These are phyloP conservation scores for Drosophila melanogaster DNA, from an alignment of 1,140 invertebrate genomes.

Conservation along the genomic window DNA sequence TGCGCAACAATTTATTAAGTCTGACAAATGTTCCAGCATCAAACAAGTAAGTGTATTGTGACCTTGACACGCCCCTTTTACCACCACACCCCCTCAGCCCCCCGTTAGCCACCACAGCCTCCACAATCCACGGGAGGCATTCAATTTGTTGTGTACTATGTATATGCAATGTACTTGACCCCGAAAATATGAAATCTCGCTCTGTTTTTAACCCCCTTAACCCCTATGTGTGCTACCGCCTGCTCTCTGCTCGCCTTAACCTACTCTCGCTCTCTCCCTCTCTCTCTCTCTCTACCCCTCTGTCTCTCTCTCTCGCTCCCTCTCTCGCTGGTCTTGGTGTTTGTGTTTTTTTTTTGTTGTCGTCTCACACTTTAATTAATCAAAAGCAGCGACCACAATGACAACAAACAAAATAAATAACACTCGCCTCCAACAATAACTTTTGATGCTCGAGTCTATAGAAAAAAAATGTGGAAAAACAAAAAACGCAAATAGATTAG, in stretches of 20 bases:
- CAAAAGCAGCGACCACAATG: slow-evolving; percentile 44
- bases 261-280: slow-evolving; percentile 13
- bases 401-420: slow-evolving; percentile 18
- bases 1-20: slow-evolving; percentile 98
- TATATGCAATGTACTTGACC: slow-evolving; percentile 38
- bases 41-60: slow-evolving; percentile 90
- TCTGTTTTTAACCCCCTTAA: slow-evolving; percentile 33
- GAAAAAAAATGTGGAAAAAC: slow-evolving; percentile 10
- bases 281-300: slow-evolving; percentile 1
- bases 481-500: slow-evolving; percentile 8
- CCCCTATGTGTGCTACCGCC: slow-evolving; percentile 41
- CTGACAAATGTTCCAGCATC: slow-evolving; percentile 96
- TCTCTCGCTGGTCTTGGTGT: slow-evolving; percentile 55
- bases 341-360: slow-evolving; percentile 45
- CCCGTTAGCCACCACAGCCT: too few relatives aligned
- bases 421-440: slow-evolving; percentile 30
- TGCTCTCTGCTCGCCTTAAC: slow-evolving; percentile 53
- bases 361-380: slow-evolving; percentile 76
- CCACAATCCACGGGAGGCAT: not conserved
- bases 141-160: slow-evolving; percentile 34
- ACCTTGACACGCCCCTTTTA: slow-evolving; percentile 34
- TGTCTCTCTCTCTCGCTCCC: slow-evolving; percentile 5
- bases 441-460: slow-evolving; percentile 12
- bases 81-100: not conserved
- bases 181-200: slow-evolving; percentile 33